A percentile compares a stretch with the other conserved stretches of the same genome.
Evolutionary conservation across 2,113 vertebrate species (phyloP).

Genomic region (Oryzias curvinotus): DNA sequence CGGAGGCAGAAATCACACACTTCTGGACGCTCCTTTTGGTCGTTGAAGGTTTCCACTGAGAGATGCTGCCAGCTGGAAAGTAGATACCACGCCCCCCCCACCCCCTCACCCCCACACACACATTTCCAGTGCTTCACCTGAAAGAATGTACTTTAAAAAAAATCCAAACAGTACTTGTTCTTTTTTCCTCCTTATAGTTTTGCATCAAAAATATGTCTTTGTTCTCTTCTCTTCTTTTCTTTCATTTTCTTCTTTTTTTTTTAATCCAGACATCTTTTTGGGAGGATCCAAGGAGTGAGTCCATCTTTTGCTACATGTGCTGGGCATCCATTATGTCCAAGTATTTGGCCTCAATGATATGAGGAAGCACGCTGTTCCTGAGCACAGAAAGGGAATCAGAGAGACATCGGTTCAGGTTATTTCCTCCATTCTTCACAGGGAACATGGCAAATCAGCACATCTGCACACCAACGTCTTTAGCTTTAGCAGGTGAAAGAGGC

Average conservation of each 20-base stretch:
- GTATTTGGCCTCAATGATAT: slow-evolving; percentile 96
- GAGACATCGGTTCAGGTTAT: too few relatives aligned
- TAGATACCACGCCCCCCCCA: slow-evolving; percentile 28
- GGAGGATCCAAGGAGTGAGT: slow-evolving; percentile 20
- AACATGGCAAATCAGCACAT: too few relatives aligned
- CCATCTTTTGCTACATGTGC: slow-evolving; percentile 77
- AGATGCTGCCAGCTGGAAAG: slow-evolving; percentile 38
- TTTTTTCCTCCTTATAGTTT: slow-evolving; percentile 70
- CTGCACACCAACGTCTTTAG: too few relatives aligned
- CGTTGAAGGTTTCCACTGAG: slow-evolving; percentile 26
- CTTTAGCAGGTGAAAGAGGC: too few relatives aligned
- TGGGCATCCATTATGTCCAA: slow-evolving; percentile 96
- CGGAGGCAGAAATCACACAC: slow-evolving; percentile 47
- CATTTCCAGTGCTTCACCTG: slow-evolving; percentile 70
- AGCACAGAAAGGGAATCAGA: slow-evolving; percentile 21
- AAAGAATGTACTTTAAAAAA: slow-evolving; percentile 49
- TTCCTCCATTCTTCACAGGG: too few relatives aligned
- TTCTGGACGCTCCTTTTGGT: slow-evolving; percentile 46
- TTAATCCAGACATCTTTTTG: slow-evolving; percentile 16
- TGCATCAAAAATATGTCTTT: slow-evolving; percentile 71
- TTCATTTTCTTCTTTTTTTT: slow-evolving; percentile 11
- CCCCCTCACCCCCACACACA: slow-evolving; percentile 30
- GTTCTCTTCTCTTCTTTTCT: slow-evolving; percentile 15
- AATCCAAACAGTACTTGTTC: slow-evolving; percentile 67
- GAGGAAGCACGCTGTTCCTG: slow-evolving; percentile 94